phyloP scores from a whole-genome alignment of 2,888 invertebrate genomes.

The Beris chalybata region DNA sequence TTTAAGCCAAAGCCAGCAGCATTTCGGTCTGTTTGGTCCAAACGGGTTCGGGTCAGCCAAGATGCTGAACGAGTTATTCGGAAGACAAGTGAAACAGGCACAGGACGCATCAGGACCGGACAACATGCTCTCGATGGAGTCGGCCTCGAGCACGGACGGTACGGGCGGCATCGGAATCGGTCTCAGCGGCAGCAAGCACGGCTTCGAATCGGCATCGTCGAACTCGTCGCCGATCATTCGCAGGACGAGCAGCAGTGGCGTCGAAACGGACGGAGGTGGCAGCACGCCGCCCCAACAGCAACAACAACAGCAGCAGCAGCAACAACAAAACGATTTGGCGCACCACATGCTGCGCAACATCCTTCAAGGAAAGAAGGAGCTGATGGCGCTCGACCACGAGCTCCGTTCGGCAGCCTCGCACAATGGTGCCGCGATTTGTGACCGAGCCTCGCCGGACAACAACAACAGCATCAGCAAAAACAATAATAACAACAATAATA shows the following conservation, averaged over 20 bases:
- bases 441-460: constrained; percentile 52
- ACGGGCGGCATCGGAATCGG: constrained; percentile 21
- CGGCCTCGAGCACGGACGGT: constrained; percentile 55
- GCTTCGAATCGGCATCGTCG: constrained; percentile 39
- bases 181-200: constrained; percentile 25
- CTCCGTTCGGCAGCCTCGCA: constrained; percentile 60
- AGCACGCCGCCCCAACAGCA: constrained; percentile 47
- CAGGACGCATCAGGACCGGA: constrained; percentile 62
- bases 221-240: constrained; percentile 43
- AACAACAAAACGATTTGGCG: constrained; percentile 61
- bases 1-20: constrained; percentile 77
- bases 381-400: constrained; percentile 73
- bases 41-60: constrained; percentile 85
- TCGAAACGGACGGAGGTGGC: constrained; percentile 57
- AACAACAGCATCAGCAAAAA: constrained; percentile 53
- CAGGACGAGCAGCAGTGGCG: constrained; percentile 50
- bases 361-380: constrained; percentile 84
- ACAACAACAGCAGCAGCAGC: constrained; percentile 48
- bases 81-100: constrained; percentile 76
- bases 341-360: constrained; percentile 90
- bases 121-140: constrained; percentile 57
- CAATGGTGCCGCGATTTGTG: constrained; percentile 51
- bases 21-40: constrained; percentile 80
- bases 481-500: constrained; percentile 48
- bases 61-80: constrained; percentile 88